phyloP scores from a whole-genome alignment of 2,797 vertebrate genomes.

The Mycteria americana region DNA sequence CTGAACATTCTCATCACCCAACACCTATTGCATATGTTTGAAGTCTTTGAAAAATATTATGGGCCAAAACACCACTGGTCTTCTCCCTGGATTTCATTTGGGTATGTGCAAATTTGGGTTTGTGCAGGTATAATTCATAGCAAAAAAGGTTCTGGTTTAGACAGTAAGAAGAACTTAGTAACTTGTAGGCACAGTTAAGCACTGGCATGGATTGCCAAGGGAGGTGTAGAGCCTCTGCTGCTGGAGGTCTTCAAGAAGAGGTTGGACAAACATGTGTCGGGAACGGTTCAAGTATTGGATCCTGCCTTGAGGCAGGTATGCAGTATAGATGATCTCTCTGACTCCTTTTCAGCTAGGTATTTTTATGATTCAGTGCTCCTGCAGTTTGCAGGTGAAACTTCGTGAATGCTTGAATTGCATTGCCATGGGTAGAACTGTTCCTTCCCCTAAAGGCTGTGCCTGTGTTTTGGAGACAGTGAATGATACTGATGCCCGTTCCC shows the following conservation, averaged over 20 bases:
- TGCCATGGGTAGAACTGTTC: background rate
- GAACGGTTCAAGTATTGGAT: background rate
- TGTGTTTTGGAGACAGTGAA: background rate
- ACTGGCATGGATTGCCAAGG: background rate
- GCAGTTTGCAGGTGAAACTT: background rate
- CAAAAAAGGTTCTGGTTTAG: background rate
- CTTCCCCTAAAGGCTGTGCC: background rate
- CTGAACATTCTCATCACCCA: background rate
- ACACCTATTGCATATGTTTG: background rate
- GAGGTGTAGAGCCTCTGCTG: background rate
- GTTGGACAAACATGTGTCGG: background rate
- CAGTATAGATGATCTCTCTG: background rate
- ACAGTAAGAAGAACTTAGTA: background rate
- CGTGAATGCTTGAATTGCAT: background rate
- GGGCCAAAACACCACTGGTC: background rate
- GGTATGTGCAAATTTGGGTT: background rate
- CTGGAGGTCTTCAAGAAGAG: background rate
- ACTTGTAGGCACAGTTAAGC: background rate
- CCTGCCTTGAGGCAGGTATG: background rate
- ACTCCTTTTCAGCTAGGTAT: background rate
- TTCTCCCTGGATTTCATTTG: background rate
- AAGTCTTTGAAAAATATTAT: background rate
- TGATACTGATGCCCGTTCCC: background rate
- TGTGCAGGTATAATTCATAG: background rate
- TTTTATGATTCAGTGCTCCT: background rate